Evolutionary conservation across 2,113 vertebrate genomes (phyloP).

Genomic region (Gasterosteus aculeatus): DNA sequence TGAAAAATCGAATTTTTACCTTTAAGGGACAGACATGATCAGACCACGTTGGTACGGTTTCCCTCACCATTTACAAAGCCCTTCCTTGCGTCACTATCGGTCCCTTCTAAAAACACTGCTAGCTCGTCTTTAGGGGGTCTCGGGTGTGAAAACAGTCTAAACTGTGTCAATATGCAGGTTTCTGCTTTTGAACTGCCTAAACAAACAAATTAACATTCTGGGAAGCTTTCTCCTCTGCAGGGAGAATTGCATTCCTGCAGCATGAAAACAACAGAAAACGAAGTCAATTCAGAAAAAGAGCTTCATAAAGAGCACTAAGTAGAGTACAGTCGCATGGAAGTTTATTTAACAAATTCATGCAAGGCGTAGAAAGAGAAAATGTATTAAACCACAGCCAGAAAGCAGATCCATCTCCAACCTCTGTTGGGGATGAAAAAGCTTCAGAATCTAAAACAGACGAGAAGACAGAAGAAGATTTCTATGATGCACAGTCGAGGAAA

Average conservation of each 20-base stretch:
- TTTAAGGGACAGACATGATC: background rate
- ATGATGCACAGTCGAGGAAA: constrained; percentile 44
- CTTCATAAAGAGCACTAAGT: background rate
- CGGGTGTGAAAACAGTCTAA: constrained; percentile 14
- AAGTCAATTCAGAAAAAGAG: background rate
- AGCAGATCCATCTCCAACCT: constrained; percentile 12
- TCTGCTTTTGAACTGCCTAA: background rate
- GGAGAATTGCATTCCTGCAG: constrained; percentile 15
- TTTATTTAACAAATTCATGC: constrained; percentile 5
- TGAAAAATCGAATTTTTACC: background rate
- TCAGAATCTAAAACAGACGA: constrained; percentile 23
- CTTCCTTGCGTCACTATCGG: background rate
- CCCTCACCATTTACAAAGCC: background rate
- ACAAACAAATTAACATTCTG: constrained; percentile 16
- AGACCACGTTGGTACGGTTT: constrained; percentile 34
- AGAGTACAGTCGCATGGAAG: constrained; percentile 10
- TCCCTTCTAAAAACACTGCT: constrained; percentile 13
- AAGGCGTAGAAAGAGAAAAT: constrained; percentile 4
- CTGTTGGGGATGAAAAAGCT: constrained; percentile 12
- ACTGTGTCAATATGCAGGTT: background rate
- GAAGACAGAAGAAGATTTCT: constrained; percentile 11
- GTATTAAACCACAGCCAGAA: constrained; percentile 7
- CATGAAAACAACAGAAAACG: constrained; percentile 32
- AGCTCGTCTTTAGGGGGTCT: background rate
- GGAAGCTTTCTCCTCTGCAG: constrained; percentile 20